Base-by-base conservation (phyloP, 2,797 vertebrate genomes). In the Propithecus deckenii region DNA sequence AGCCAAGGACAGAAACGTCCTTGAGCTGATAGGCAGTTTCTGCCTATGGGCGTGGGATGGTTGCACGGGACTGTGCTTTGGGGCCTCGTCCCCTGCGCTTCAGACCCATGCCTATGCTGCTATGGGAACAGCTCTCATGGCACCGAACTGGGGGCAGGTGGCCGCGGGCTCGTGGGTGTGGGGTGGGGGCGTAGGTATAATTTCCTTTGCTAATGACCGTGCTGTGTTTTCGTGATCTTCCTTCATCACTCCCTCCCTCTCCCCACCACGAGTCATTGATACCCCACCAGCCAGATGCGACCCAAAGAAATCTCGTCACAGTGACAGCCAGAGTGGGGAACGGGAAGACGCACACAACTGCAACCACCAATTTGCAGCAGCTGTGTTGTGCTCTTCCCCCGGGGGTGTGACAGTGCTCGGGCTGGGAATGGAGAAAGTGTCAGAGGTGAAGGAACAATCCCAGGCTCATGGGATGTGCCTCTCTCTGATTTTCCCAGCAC, bases 301-400 rank as follows among this genome's bases (percentile, higher is more conserved):
- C 94, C 93, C 75, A 78, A 97, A 98, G 98, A 97, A 98, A 97
- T 81, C 86, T 97, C 98, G 92, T 97, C 96, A 76, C 84, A 69
- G 5, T 98, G 97, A 97, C 97, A 98, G 95, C 76, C 97, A 85
- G 96, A 97, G 86, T 79, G 48, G 96, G 97, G 97, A 98, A 96
- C 22, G 41, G 93, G 96, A 96, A 98, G 87, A 65, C 30, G 96
- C 0, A 35, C 86, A 95, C 96, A 96, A 94, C 69, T 74, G 95
- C 93, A 98, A 97, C 98, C 94, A 95, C 97, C 97, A 98, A 97
- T 98, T 99, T 98, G 96, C 55, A 0, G 95, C 98, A 99, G 98
- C 99, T 99, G 98, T 98, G 98, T 98, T 99, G 98, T 98, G 95
- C 97, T 97, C 98, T 95, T 95, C 98, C 91, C 96, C 97, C 94